A percentile compares a stretch with the other conserved stretches of the same genome.
Conservation (phyloP, 2,113 vertebrate species). For the Melanerpes aurifrons region DNA sequence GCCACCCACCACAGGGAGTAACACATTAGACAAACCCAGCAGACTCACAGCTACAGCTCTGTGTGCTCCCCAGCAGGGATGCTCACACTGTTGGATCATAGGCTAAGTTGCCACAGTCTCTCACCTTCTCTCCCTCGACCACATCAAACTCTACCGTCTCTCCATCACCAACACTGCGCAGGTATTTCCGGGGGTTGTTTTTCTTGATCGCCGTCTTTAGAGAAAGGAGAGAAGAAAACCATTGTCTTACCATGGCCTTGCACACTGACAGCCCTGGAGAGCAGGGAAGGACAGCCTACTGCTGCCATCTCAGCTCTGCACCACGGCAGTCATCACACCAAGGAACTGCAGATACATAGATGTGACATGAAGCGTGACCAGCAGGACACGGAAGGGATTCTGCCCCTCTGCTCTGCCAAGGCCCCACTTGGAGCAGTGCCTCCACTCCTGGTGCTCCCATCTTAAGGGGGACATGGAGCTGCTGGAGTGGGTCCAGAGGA, state of each 20-base stretch:
- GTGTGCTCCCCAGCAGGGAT: too few species aligned
- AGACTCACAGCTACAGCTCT: neutral
- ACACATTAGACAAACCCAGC: neutral
- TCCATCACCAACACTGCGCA: conserved; percentile 94
- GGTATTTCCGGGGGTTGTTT: conserved; percentile 96
- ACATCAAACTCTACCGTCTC: conserved; percentile 97
- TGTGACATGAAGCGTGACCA: too few species aligned
- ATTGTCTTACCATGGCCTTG: neutral
- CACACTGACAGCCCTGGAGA: neutral
- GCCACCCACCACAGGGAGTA: neutral
- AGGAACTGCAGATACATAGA: neutral
- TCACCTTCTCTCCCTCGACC: conserved; percentile 92
- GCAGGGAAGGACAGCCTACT: neutral
- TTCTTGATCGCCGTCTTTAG: conserved; percentile 93
- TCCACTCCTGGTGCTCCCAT: too few species aligned
- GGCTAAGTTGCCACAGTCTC: neutral
- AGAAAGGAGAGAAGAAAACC: neutral
- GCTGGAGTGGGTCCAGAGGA: too few species aligned
- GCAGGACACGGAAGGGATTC: too few species aligned
- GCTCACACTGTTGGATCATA: neutral
- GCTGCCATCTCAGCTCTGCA: neutral
- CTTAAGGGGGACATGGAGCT: too few species aligned
- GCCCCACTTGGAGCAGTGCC: too few species aligned
- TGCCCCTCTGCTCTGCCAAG: too few species aligned
- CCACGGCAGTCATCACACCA: neutral